Evolutionary conservation across 2,113 vertebrate genomes (phyloP).

Genomic region (Cephalopterus ornatus): DNA sequence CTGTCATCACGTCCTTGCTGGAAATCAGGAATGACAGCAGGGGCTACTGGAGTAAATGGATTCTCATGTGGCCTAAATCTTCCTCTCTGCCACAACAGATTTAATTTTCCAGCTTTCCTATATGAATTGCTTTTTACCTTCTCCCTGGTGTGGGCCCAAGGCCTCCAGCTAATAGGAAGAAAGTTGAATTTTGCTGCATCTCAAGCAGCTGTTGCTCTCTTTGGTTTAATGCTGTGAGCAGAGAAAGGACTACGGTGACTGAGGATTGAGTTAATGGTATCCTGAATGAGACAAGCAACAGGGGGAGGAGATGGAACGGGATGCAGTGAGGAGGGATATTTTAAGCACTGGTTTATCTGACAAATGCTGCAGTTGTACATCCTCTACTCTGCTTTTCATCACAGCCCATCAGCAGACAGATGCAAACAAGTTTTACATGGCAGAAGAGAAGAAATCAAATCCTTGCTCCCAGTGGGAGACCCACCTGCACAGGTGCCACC

Average conservation of each 20-base stretch:
- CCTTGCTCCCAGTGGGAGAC: neutral
- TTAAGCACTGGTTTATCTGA: slow-evolving; percentile 13
- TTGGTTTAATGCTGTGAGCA: neutral
- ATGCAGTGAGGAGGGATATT: neutral
- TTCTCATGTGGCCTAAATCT: neutral
- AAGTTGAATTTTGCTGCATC: neutral
- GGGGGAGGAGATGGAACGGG: neutral
- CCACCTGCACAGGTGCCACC: neutral
- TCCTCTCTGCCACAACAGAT: neutral
- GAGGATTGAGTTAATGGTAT: neutral
- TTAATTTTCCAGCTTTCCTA: neutral
- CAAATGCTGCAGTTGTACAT: neutral
- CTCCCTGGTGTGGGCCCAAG: neutral
- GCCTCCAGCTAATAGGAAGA: neutral
- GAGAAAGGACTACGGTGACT: neutral
- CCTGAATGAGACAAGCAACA: neutral
- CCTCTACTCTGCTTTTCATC: neutral
- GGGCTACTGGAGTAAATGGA: neutral
- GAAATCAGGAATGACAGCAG: neutral
- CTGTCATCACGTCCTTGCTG: neutral
- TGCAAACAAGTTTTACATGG: neutral
- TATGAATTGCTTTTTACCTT: neutral
- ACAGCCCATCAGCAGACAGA: neutral
- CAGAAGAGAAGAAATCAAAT: neutral
- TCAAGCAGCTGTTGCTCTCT: neutral